Conservation (phyloP, 2,113 vertebrate genomes). For the Corythaixoides concolor region DNA sequence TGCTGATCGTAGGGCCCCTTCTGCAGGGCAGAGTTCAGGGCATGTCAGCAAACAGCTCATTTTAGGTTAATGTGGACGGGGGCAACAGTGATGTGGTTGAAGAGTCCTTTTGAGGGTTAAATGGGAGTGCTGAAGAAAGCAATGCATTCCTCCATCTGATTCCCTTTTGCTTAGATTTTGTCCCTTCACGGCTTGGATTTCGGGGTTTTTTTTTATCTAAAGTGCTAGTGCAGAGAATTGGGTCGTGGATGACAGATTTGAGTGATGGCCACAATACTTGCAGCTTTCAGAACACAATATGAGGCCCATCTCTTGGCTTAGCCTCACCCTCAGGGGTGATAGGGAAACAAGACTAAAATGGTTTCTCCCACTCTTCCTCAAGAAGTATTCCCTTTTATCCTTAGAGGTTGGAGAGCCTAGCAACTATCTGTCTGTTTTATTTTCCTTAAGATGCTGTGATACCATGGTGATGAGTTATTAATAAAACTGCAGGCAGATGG, state of each 20-base stretch:
- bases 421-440: slow-evolving; percentile 64
- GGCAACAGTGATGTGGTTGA: background rate
- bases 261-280: background rate
- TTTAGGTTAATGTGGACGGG: background rate
- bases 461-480: slow-evolving; percentile 67
- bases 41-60: background rate
- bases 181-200: background rate
- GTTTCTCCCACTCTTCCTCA: background rate
- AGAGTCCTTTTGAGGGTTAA: background rate
- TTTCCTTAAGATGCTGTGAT: slow-evolving; percentile 54
- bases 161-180: background rate
- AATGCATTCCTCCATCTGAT: background rate
- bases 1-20: background rate
- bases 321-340: background rate
- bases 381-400: slow-evolving; percentile 17
- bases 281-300: background rate
- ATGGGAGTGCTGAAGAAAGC: background rate
- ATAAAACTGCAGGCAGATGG: slow-evolving; percentile 50
- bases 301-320: background rate
- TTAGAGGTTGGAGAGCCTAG: slow-evolving; percentile 31
- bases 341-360: background rate
- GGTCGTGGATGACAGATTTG: background rate
- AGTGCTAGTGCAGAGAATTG: background rate
- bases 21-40: background rate
- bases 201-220: background rate